phyloP scores from a whole-genome alignment of 2,113 vertebrate genomes.

The Alligator mississippiensis region DNA sequence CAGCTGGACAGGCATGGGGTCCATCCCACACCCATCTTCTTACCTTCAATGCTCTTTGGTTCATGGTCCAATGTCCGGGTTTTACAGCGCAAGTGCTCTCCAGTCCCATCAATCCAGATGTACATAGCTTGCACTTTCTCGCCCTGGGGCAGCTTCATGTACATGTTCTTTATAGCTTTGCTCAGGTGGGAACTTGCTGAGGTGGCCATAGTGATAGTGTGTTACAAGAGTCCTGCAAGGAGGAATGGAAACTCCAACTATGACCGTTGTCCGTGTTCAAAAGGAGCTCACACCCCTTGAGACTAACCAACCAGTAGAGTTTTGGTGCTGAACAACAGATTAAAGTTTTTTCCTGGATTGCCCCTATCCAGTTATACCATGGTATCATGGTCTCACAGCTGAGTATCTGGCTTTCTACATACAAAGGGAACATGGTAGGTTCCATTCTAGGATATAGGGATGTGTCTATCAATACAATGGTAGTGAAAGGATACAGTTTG shows the following conservation, averaged over 20 bases:
- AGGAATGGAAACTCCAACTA: not conserved
- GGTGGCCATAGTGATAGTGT: conserved; percentile 86
- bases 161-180: conserved; percentile 92
- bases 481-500: not conserved
- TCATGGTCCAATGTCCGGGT: conserved; percentile 91
- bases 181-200: conserved; percentile 89
- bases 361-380: not conserved
- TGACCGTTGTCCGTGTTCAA: rapidly evolving
- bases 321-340: not conserved
- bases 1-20: rapidly evolving
- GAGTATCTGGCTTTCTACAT: not conserved
- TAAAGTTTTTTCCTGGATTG: too few species aligned
- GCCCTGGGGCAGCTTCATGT: conserved; percentile 91
- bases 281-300: not conserved
- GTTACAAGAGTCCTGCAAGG: conserved; percentile 54
- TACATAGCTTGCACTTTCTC: conserved; percentile 94
- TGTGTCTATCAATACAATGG: not conserved
- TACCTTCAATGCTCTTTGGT: conserved; percentile 94
- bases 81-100: conserved; percentile 93
- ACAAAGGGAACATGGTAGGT: not conserved
- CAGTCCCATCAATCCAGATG: conserved; percentile 94
- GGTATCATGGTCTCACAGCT: not conserved
- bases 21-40: not conserved
- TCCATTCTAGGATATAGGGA: not conserved
- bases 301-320: not conserved